Base-by-base conservation (phyloP, 1,140 invertebrate species). In the Teleopsis dalmanni region DNA sequence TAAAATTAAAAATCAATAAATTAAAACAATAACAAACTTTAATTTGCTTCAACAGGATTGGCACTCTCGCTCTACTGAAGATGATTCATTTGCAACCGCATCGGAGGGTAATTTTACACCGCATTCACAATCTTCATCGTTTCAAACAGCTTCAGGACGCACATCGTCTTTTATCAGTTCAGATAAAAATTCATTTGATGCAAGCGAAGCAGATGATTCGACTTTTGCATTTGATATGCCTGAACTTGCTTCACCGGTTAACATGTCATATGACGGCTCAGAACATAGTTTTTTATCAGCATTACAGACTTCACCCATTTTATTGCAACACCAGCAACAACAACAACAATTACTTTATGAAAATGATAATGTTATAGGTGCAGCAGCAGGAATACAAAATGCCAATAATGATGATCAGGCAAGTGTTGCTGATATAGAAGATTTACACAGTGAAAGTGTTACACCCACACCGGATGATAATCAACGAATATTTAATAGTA, bases 51-150 rank as follows among this genome's bases (percentile, higher is more conserved):
- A 38, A 5, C 3, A 72, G 69, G 71, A 73, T 47, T 70, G 64
- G 65, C 70, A 63, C 4, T 68, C 66, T 4, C 62, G 58, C 36
- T 75, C 72, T 4, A 71, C 68, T 4, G 68, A 71, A 45, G 72
- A 76, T 43, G 82, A 83, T 40, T 82, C 82, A 54, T 84, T 81
- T 71, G 58, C 76, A 22, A 83, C 81, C 6, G 81, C 82, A n/a
- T 83, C 82, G 1, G 82, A 85, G 55, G 80, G 79, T 51, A 82
- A 81, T 8, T 75, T 65, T 7, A 78, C 73, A 43, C 76, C 79
- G 21, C 76, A 78, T 19, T 76, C 79, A 51, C 82, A 81, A 7
- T 82, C 80, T 14, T 82, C 80, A 26, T 82, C 81, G 56, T 78
- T 81, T 42, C 82, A 80, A 3, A 79, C 80, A 2, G 82, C 80